Evolutionary conservation across 2,797 vertebrate genomes (phyloP), one percentile per base, ranked within the genome.

Genomic region (Chaetophractus vellerosus): DNA sequence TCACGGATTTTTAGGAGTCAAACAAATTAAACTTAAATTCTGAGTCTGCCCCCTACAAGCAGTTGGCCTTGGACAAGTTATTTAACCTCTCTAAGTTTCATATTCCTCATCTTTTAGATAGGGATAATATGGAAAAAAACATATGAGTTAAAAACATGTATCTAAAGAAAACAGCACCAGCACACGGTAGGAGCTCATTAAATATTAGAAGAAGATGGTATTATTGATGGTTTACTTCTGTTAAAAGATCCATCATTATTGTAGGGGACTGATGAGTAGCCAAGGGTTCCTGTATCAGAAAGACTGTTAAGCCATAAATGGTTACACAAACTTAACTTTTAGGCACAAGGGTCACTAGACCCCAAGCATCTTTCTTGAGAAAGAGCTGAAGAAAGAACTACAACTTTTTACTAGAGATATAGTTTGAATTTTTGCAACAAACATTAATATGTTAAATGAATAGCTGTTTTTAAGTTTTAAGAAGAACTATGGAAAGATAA

Each of bases 401-500:
- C 75, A 82, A 59, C 52, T 50, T 91, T 79, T 74, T 89, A n/a
- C 31, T 84, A 75, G 12, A 96, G 19, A 74, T 10, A 28, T 4
- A 50, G 33, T 36, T 50, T 66, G 14, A 83, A n/a, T 80, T 71
- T 74, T 82, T 64, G 78, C 9, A 64, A 21, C 12, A 91, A 79
- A 21, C 16, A 33, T 41, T 81, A 31, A 28, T 57, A 8, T 85
- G 55, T 91, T 92, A 38, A 85, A 31, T 88, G 12, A 63, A 66
- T 71, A 31, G 6, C 16, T 89, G 8, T 84, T 90, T 90, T 61
- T 31, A 83, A 45, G 72, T 92, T 55, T 68, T 92, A 93, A 90
- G 48, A 82, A 78, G 82, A 94, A 2, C 21, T 21, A 23, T 45
- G n/a, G 5, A 85, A 79, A 96, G 86, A 86, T 94, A 78, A 75